A percentile compares a stretch with the other conserved stretches of the same genome.
phyloP scores from a whole-genome alignment of 2,888 invertebrate genomes.

The Carpatolechia fugitivella region DNA sequence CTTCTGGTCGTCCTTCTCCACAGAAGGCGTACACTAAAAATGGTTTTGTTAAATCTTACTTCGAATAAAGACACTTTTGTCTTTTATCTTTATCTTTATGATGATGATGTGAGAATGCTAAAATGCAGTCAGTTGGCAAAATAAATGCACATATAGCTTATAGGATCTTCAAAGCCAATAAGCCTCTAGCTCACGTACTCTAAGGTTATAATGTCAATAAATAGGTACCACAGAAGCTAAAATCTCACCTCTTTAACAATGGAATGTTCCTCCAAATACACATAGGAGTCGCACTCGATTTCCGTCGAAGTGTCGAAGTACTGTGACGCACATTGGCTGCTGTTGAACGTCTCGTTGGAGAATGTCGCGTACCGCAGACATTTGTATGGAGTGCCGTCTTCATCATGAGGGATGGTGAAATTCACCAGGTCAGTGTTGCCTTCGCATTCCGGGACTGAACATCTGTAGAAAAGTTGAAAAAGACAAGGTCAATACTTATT shows the following conservation, averaged over 20 bases:
- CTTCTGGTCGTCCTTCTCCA: too few species aligned
- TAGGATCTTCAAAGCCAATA: too few species aligned
- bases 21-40: too few species aligned
- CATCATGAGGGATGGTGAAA: slow-evolving; percentile 59
- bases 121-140: too few species aligned
- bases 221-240: background rate
- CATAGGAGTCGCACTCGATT: slow-evolving; percentile 57
- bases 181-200: too few species aligned
- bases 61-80: too few species aligned
- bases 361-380: slow-evolving; percentile 61
- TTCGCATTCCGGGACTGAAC: slow-evolving; percentile 64
- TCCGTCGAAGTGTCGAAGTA: slow-evolving; percentile 57
- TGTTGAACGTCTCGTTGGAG: slow-evolving; percentile 42
- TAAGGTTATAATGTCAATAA: too few species aligned
- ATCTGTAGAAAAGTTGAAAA: slow-evolving; percentile 40
- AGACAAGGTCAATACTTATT: background rate
- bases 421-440: slow-evolving; percentile 46
- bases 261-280: slow-evolving; percentile 66
- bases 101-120: too few species aligned
- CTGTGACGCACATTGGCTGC: slow-evolving; percentile 49
- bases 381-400: slow-evolving; percentile 51
- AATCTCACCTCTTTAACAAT: slow-evolving; percentile 68
- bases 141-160: background rate
- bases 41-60: too few species aligned
- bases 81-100: too few species aligned